Evolutionary conservation across 1,140 invertebrate genomes (phyloP).

Genomic region (Sycophila sp.): DNA sequence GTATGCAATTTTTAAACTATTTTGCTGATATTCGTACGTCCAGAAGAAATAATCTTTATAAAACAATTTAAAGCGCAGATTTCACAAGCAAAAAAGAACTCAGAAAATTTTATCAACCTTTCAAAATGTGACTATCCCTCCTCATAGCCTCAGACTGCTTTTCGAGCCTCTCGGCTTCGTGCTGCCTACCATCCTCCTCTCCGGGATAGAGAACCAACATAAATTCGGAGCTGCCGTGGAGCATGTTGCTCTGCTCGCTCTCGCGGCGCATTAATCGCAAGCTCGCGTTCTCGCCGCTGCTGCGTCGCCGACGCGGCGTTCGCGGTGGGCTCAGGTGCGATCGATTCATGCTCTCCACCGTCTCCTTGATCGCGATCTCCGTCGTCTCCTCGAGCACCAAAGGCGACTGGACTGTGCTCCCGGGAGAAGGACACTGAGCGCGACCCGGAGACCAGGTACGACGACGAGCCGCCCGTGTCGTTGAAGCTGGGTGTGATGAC

Average conservation of each 20-base stretch:
- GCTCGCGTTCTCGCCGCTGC: background rate
- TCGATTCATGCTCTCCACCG: background rate
- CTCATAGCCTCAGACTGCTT: background rate
- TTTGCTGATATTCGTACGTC: no score
- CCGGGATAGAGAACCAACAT: conserved; percentile 82
- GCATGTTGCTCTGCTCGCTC: conserved; percentile 48
- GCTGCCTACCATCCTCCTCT: conserved; percentile 62
- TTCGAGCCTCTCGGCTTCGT: background rate
- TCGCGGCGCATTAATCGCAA: conserved; percentile 35
- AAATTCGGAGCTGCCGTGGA: conserved; percentile 77
- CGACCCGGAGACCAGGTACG: background rate
- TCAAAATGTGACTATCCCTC: background rate
- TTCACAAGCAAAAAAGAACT: no score
- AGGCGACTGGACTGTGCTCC: conserved; percentile 44
- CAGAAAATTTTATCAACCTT: background rate
- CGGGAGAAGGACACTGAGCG: background rate
- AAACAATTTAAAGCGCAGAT: no score
- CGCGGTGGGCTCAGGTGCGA: background rate
- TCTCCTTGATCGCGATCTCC: conserved; percentile 30
- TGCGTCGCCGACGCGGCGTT: conserved; percentile 1
- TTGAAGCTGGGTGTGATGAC: conserved; percentile 31
- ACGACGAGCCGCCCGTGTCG: conserved; percentile 29
- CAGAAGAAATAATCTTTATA: no score
- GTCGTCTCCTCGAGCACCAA: conserved; percentile 35
- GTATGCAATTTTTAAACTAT: no score